Percentiles rank a stretch among this genome's conserved stretches.
phyloP scores from a whole-genome alignment of 2,797 vertebrate species.

The Cossypha heuglini region DNA sequence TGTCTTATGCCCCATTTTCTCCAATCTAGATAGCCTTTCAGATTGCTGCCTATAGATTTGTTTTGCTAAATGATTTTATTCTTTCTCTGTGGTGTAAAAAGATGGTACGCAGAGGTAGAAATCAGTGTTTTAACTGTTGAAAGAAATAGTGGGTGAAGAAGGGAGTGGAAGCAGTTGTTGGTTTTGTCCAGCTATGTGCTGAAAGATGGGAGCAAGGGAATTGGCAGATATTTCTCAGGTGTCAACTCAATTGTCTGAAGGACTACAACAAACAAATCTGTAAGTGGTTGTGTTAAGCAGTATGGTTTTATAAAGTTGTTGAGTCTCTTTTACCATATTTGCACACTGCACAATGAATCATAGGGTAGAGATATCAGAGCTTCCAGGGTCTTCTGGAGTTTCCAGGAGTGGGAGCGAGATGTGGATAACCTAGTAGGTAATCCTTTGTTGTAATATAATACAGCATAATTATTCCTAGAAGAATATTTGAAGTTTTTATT shows the following conservation, averaged over 20 bases:
- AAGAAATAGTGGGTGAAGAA: background rate
- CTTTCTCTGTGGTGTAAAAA: background rate
- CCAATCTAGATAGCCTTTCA: background rate
- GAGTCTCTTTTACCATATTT: background rate
- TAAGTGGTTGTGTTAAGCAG: background rate
- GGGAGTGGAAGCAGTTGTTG: background rate
- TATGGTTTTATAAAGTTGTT: background rate
- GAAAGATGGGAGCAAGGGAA: background rate
- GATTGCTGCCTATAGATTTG: background rate
- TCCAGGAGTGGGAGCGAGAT: background rate
- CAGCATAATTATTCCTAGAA: background rate
- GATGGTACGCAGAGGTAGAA: background rate
- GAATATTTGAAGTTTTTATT: background rate
- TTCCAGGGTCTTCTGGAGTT: background rate
- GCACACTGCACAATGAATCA: background rate
- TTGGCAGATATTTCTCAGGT: background rate
- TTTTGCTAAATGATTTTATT: background rate
- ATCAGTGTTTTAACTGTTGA: background rate
- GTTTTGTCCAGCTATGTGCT: background rate
- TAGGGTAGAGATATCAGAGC: background rate
- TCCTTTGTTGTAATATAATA: background rate
- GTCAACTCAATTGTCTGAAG: background rate
- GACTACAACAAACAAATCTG: background rate
- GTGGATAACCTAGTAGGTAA: background rate
- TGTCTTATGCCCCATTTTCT: background rate